A percentile compares a stretch with the other conserved stretches of the same genome.
Evolutionary conservation across 1,140 invertebrate species (phyloP).

Genomic region (Colletes gigas): DNA sequence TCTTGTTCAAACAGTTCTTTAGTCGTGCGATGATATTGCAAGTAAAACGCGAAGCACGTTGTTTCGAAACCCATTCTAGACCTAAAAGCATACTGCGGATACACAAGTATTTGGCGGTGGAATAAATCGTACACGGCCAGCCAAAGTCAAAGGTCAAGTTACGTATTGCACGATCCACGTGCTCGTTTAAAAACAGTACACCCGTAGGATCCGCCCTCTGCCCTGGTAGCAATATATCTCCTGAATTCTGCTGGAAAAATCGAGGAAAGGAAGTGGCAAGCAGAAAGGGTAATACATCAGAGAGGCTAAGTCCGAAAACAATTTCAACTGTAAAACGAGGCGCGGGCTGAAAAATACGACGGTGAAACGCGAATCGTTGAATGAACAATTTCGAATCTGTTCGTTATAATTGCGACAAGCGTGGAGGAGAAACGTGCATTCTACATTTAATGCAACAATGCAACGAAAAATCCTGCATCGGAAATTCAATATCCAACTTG

Average conservation of each 20-base stretch:
- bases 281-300: constrained; percentile 35
- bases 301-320: constrained; percentile 32
- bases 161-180: background rate
- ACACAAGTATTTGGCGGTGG: background rate
- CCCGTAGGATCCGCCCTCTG: background rate
- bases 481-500: too few relatives aligned
- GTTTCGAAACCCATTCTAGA: background rate
- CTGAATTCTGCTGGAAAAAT: constrained; percentile 21
- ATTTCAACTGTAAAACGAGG: constrained; percentile 18
- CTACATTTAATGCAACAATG: background rate
- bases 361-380: background rate
- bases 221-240: constrained; percentile 24
- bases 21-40: too few relatives aligned
- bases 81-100: background rate
- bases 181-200: constrained; percentile 20
- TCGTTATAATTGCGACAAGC: background rate
- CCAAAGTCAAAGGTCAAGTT: constrained; percentile 6
- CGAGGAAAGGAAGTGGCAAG: background rate
- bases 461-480: background rate
- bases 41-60: background rate
- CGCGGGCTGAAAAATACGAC: background rate
- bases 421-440: background rate
- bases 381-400: background rate
- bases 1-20: too few relatives aligned
- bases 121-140: background rate